Conservation (phyloP, 1,140 invertebrate species). For the Periplaneta americana region DNA sequence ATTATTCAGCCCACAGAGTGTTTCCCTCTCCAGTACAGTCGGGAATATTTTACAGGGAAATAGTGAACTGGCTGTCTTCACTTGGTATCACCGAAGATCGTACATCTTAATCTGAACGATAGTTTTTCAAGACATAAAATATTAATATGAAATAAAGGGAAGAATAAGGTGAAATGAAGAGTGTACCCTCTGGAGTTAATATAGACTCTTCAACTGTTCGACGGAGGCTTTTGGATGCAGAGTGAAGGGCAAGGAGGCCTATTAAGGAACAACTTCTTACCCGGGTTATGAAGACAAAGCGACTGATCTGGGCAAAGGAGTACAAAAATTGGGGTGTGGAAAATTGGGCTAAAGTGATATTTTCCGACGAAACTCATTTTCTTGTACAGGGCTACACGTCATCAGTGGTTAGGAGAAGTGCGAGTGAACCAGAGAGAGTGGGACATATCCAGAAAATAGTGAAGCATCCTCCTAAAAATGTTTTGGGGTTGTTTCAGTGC, state of each 20-base stretch:
- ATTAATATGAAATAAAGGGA: no score
- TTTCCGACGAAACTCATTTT: slow-evolving; percentile 11
- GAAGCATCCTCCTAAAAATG: background rate
- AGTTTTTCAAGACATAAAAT: no score
- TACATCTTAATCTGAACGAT: no score
- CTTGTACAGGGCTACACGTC: slow-evolving; percentile 9
- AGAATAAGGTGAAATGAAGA: no score
- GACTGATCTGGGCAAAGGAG: background rate
- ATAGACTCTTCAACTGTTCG: background rate
- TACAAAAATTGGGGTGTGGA: no score
- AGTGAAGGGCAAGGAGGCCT: background rate
- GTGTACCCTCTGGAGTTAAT: background rate
- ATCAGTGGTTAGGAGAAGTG: background rate
- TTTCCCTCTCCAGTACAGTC: no score
- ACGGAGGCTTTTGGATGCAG: background rate
- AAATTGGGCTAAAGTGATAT: slow-evolving; percentile 6
- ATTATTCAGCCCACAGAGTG: no score
- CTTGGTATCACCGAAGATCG: no score
- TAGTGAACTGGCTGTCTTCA: no score
- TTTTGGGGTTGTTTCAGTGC: background rate
- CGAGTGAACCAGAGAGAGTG: background rate
- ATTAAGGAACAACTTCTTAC: slow-evolving; percentile 11
- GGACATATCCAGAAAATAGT: background rate
- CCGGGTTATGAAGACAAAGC: background rate
- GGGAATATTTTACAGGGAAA: no score